Conservation (phyloP, 2,113 vertebrate genomes). For the Atlantisia rogersi region DNA sequence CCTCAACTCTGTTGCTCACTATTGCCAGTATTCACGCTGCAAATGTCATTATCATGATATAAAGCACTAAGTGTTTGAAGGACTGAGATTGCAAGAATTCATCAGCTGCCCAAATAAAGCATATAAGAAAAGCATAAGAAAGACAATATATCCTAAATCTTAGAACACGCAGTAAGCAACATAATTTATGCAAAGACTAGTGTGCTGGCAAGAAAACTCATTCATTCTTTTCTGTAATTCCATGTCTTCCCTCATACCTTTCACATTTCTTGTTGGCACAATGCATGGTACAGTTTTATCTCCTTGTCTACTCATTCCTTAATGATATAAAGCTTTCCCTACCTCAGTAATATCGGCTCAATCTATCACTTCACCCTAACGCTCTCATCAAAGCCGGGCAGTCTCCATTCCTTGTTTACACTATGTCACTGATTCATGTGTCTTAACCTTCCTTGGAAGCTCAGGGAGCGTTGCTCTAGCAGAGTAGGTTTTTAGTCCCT, state of each 20-base stretch:
- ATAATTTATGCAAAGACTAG: neutral
- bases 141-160: neutral
- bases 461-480: neutral
- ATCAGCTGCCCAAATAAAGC: neutral
- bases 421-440: neutral
- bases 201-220: neutral
- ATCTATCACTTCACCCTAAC: slow-evolving; percentile 33
- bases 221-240: neutral
- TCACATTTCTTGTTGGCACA: slow-evolving; percentile 9
- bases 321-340: slow-evolving; percentile 19
- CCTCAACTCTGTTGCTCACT: neutral
- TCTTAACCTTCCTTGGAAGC: neutral
- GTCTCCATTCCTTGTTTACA: neutral
- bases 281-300: slow-evolving; percentile 43
- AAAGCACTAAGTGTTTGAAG: neutral
- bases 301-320: neutral
- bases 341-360: neutral
- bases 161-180: slow-evolving; percentile 8
- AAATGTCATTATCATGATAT: neutral
- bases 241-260: neutral
- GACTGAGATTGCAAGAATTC: neutral
- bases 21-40: neutral
- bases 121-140: neutral
- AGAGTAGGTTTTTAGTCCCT: neutral
- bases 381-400: neutral